phyloP scores from a whole-genome alignment of 2,113 vertebrate species.

The Ammodytes dubius region DNA sequence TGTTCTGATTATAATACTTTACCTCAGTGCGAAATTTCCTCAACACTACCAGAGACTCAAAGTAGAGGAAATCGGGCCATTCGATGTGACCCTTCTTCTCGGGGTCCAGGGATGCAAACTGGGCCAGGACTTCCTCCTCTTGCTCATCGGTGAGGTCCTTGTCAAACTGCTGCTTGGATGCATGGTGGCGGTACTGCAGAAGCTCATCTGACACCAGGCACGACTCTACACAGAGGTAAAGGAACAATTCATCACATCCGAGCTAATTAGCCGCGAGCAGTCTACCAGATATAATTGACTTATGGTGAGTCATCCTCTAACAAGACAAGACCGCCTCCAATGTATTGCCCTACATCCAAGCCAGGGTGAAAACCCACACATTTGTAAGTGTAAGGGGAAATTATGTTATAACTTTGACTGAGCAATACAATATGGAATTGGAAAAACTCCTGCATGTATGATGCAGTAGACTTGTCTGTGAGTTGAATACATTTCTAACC shows the following conservation, averaged over 20 bases:
- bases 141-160: slow-evolving; percentile 88
- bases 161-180: slow-evolving; percentile 90
- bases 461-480: neutral
- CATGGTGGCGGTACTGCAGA: slow-evolving; percentile 94
- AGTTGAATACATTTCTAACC: neutral
- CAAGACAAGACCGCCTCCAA: slow-evolving; percentile 20
- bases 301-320: slow-evolving; percentile 36
- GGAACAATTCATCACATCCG: slow-evolving; percentile 58
- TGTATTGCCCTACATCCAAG: neutral
- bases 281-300: slow-evolving; percentile 56
- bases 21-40: slow-evolving; percentile 93
- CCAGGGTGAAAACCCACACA: neutral
- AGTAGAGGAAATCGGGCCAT: slow-evolving; percentile 95
- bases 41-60: slow-evolving; percentile 91
- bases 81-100: slow-evolving; percentile 92
- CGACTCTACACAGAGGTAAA: slow-evolving; percentile 83
- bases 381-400: slow-evolving; percentile 21
- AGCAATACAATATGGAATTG: neutral
- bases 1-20: slow-evolving; percentile 23
- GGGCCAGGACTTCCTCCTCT: slow-evolving; percentile 89
- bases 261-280: slow-evolving; percentile 50
- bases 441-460: neutral
- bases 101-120: slow-evolving; percentile 92
- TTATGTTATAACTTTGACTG: slow-evolving; percentile 3
- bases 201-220: slow-evolving; percentile 93